A percentile compares a stretch with the other conserved stretches of the same genome.
Conservation (phyloP, 2,888 invertebrate species). For the Elmis aenea region DNA sequence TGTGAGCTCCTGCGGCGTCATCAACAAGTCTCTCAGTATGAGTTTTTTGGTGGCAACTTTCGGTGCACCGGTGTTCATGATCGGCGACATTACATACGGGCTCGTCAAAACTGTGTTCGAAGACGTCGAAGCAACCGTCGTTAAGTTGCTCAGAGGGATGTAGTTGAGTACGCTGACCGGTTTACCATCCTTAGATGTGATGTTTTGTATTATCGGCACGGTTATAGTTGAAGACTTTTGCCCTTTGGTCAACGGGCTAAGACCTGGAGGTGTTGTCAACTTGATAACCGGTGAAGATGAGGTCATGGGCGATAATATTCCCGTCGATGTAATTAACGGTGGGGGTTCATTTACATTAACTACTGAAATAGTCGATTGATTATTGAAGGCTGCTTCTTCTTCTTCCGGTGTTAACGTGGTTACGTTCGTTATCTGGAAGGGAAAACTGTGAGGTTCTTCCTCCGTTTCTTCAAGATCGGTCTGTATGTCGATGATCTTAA, state of each 20-base stretch:
- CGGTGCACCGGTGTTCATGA: background rate
- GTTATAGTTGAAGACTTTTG: background rate
- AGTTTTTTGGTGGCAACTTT: conserved; percentile 3
- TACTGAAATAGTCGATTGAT: background rate
- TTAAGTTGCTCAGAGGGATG: too few relatives aligned
- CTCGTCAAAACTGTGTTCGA: too few relatives aligned
- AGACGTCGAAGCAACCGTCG: too few relatives aligned
- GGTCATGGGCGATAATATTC: too few relatives aligned
- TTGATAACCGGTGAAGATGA: background rate
- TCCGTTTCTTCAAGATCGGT: background rate
- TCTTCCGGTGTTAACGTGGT: conserved; percentile 23
- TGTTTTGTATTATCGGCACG: background rate
- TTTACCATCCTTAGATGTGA: background rate
- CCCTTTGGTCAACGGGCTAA: background rate
- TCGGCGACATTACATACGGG: background rate
- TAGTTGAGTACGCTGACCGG: too few relatives aligned
- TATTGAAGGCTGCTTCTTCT: conserved; percentile 7
- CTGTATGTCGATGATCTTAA: conserved; percentile 40
- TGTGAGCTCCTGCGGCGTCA: conserved; percentile 27
- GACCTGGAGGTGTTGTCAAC: background rate
- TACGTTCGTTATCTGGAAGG: conserved; percentile 30
- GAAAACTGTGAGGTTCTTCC: conserved; percentile 24
- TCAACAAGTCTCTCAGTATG: conserved; percentile 11
- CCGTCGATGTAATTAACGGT: too few relatives aligned
- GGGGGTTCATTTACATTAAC: too few relatives aligned